Percentiles rank a stretch among this genome's conserved stretches.
Evolutionary conservation across 2,797 vertebrate genomes (phyloP).

Genomic region (Caiman crocodilus): DNA sequence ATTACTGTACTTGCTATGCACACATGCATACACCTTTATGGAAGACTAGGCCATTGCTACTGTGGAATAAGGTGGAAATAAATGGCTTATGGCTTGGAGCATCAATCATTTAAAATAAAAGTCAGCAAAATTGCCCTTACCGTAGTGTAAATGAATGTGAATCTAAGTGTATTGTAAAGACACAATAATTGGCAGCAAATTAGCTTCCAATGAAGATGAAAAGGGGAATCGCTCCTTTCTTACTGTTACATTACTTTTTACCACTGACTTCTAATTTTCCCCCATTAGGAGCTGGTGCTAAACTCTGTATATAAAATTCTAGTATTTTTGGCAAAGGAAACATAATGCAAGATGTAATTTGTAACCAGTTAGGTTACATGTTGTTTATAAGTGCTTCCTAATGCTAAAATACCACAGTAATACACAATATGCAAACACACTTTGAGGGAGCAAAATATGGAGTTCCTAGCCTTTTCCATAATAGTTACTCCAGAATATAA

Average conservation of each 20-base stretch:
- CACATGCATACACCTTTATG: not conserved
- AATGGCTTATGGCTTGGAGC: constrained; percentile 61
- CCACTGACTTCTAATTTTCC: constrained; percentile 16
- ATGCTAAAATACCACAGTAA: not conserved
- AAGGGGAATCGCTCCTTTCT: constrained; percentile 51
- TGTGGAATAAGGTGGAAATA: constrained; percentile 67
- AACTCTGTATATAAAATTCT: not conserved
- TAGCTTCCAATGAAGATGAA: constrained; percentile 65
- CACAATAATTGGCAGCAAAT: constrained; percentile 76
- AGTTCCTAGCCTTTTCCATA: not conserved
- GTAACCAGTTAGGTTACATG: too few relatives aligned
- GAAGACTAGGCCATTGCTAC: constrained; percentile 58
- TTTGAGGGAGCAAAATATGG: not conserved
- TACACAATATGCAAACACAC: not conserved
- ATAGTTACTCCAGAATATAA: not conserved
- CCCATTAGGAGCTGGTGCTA: not conserved
- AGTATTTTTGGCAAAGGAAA: not conserved
- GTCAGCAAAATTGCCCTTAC: constrained; percentile 70
- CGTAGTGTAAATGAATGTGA: constrained; percentile 70
- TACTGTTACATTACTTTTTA: constrained; percentile 34
- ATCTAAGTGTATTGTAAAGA: constrained; percentile 72
- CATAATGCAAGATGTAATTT: not conserved
- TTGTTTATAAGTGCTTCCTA: too few relatives aligned
- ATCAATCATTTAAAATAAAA: constrained; percentile 80
- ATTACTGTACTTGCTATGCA: not conserved